Conservation (phyloP, 2,113 vertebrate species). For the Mirza zaza region DNA sequence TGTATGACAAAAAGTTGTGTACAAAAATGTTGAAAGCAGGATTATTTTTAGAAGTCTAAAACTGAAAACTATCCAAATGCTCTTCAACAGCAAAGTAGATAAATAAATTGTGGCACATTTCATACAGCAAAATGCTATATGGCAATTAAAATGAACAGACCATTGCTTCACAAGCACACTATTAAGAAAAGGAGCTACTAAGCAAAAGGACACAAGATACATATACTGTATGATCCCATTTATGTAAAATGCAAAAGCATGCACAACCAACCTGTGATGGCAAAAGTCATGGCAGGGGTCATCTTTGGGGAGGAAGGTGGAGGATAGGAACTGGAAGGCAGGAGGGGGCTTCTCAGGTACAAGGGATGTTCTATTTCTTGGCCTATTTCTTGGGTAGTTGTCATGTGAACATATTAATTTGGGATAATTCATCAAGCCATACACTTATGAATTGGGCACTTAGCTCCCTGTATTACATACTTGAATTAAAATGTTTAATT, state of each 20-base stretch:
- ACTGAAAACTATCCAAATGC: rapidly evolving
- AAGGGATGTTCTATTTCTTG: neutral
- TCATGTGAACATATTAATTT: neutral
- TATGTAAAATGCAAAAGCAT: neutral
- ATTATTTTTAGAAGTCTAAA: neutral
- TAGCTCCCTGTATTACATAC: neutral
- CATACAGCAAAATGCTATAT: neutral
- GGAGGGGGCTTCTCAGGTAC: neutral
- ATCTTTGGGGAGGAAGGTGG: neutral
- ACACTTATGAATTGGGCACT: neutral
- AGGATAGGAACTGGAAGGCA: neutral
- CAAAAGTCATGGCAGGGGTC: neutral
- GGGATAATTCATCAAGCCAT: neutral
- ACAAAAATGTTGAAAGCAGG: neutral
- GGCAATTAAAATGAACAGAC: neutral
- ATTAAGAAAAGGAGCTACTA: neutral
- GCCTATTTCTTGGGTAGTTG: neutral
- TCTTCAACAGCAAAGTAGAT: neutral
- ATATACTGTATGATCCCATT: neutral
- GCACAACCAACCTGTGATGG: neutral
- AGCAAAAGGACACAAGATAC: neutral
- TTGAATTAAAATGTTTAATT: neutral
- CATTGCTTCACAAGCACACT: neutral
- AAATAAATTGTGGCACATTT: neutral
- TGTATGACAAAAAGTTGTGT: neutral